These are phyloP conservation scores for Sinosuthora webbiana DNA, from an alignment of 2,113 vertebrate species.

Conservation along the genomic window DNA sequence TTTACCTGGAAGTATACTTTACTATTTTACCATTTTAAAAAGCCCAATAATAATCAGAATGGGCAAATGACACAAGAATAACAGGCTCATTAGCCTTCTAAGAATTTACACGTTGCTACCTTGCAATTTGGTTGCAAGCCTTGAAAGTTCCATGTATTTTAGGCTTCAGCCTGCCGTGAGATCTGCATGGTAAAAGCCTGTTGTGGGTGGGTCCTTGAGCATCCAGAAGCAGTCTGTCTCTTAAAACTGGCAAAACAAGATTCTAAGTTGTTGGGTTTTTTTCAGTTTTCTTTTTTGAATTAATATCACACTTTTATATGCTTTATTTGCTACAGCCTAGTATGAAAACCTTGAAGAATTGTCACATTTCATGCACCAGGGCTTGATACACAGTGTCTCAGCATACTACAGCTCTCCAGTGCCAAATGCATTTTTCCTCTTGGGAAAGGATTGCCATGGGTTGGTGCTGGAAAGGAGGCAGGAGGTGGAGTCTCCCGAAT, in stretches of 20 bases:
- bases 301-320: neutral
- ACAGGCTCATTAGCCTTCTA: neutral
- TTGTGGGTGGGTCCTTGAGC: neutral
- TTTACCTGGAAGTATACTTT: neutral
- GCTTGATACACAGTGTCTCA: neutral
- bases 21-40: neutral
- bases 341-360: neutral
- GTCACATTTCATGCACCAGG: neutral
- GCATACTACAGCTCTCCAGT: neutral
- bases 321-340: neutral
- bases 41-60: neutral
- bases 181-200: neutral
- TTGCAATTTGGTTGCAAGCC: neutral
- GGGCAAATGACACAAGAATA: neutral
- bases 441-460: neutral
- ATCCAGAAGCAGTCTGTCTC: neutral
- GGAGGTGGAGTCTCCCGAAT: neutral
- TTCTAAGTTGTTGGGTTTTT: neutral
- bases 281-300: neutral
- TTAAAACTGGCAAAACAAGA: neutral
- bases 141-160: neutral
- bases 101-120: neutral
- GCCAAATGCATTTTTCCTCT: neutral
- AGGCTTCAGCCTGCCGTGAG: neutral
- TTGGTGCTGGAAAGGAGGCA: neutral